Evolutionary conservation across 2,797 vertebrate genomes (phyloP), one percentile per base, ranked within the genome.

Genomic region (Allobates femoralis): DNA sequence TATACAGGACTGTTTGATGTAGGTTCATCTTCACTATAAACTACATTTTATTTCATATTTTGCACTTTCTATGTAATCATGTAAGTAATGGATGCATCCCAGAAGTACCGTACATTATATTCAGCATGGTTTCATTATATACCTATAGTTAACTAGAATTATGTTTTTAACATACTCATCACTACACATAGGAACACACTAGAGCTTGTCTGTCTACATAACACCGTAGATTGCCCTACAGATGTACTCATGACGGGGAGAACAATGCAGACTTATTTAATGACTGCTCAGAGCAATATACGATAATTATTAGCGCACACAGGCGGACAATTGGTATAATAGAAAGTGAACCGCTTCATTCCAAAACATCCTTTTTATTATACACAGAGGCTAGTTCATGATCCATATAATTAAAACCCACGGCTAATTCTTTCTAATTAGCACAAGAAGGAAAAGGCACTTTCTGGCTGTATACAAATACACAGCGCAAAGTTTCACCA

Each of bases 361-460:
- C 26, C 51, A 19, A 55, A 77, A 30, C 53, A 23, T 79, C 58
- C 30, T 60, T 21, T 58, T 79, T 60, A 60, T 79, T 79, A 75
- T 78, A 90, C 88, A 66, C 46, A 56, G 37, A 84, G 85, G 78
- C 51, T 55, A 83, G 30, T 46, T 56, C 55, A 64, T 76, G 50
- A 76, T 53, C n/a, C 74, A 28, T 32, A 76, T 53, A 75, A 75
- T 75, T 69, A 69, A 66, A 69, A 69, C 67, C 34, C 67, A 69
- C 32, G 12, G 67, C 32, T 69, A 37, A 7, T 37, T 69, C 37
- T 37, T 37, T 69, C 67, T 69, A 69, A 69, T 21, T 69, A 69
- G 34, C 2, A 8, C 67, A 23, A 37, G 5, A 11, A 69, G 34
- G 37, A 41, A 67, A 69, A 37, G 23, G 32, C 12, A 34, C 32